Percentiles rank a stretch among this genome's conserved stretches.
phyloP scores from a whole-genome alignment of 2,888 invertebrate species.

The Tenodera sinensis region DNA sequence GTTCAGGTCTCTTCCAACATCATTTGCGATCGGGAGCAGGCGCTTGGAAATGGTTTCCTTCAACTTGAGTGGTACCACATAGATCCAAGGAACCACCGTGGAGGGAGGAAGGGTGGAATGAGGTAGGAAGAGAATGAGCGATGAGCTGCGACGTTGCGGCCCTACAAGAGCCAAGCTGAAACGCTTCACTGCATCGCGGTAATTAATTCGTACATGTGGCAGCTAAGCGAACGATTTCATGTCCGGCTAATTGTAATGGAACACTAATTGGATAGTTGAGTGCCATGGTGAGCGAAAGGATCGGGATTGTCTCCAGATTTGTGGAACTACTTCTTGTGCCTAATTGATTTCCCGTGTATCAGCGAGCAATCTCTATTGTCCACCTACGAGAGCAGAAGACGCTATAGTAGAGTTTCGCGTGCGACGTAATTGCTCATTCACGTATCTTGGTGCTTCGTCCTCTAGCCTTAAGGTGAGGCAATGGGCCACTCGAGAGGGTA shows the following conservation, averaged over 20 bases:
- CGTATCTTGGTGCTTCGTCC: not conserved
- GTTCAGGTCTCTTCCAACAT: not conserved
- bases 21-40: not conserved
- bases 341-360: not conserved
- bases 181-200: not conserved
- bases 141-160: not conserved
- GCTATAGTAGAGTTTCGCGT: too few relatives aligned
- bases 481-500: not conserved
- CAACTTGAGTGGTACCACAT: not conserved
- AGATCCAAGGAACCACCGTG: not conserved
- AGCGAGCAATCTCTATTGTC: not conserved
- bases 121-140: not conserved
- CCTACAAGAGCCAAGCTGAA: not conserved
- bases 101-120: not conserved
- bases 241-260: not conserved
- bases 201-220: not conserved
- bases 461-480: not conserved
- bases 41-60: not conserved
- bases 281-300: not conserved
- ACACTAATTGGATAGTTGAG: not conserved
- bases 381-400: not conserved
- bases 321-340: not conserved
- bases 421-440: not conserved
- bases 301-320: not conserved
- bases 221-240: not conserved